Conservation (phyloP, 2,113 vertebrate genomes). For the Eulacestoma nigropectus region DNA sequence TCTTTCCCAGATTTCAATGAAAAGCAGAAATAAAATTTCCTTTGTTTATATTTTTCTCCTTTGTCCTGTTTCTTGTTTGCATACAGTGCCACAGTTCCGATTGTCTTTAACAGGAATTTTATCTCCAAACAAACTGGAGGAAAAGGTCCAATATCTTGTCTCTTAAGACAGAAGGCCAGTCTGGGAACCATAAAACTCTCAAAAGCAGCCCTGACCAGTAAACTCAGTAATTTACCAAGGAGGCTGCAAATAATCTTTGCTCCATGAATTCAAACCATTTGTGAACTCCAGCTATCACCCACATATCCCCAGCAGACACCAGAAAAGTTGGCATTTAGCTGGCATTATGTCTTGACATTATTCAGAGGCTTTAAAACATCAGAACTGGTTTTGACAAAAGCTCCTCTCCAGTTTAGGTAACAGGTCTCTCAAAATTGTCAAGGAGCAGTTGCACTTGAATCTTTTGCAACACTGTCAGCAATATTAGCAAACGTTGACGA, state of each 20-base stretch:
- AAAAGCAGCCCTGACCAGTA: neutral
- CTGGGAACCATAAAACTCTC: neutral
- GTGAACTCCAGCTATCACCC: neutral
- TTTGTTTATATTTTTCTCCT: neutral
- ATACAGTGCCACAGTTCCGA: neutral
- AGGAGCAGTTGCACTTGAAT: neutral
- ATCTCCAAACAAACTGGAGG: neutral
- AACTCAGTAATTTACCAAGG: neutral
- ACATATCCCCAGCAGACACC: neutral
- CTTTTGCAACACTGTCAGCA: neutral
- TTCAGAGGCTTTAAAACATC: neutral
- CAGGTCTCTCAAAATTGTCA: neutral
- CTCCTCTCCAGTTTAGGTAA: neutral
- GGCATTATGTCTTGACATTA: neutral
- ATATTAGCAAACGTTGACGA: neutral
- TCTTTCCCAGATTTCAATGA: neutral
- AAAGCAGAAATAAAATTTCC: neutral
- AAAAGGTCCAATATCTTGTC: neutral
- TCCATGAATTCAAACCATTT: neutral
- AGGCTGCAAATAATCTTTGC: neutral
- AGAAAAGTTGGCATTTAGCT: neutral
- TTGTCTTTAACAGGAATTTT: neutral
- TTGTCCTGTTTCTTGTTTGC: neutral
- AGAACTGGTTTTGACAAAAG: neutral
- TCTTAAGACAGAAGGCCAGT: neutral